These are phyloP conservation scores for Athripsodes cinereus DNA, from an alignment of 2,888 invertebrate genomes.

Conservation along the genomic window DNA sequence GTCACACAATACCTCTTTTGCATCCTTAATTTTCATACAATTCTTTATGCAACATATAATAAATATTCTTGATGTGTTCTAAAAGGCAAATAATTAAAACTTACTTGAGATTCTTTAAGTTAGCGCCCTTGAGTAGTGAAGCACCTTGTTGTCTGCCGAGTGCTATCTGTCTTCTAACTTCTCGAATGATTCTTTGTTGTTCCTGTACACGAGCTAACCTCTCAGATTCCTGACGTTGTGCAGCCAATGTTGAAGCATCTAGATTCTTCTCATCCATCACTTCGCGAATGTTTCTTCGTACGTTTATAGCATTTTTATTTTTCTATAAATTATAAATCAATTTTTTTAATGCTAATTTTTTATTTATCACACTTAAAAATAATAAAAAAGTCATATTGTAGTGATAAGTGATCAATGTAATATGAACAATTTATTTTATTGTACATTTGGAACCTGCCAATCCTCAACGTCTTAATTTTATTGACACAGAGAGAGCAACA, in stretches of 20 bases:
- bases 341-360: no score
- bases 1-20: no score
- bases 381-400: no score
- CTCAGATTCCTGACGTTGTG: conserved; percentile 90
- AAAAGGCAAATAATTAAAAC: conserved; percentile 23
- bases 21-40: no score
- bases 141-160: conserved; percentile 66
- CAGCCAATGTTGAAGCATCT: conserved; percentile 86
- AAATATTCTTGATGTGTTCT: no score
- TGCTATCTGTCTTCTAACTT: conserved; percentile 74
- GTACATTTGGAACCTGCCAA: no score
- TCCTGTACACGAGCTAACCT: conserved; percentile 77
- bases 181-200: conserved; percentile 75
- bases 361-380: no score
- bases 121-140: conserved; percentile 44
- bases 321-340: conserved; percentile 39
- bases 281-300: conserved; percentile 83
- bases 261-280: conserved; percentile 91
- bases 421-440: no score
- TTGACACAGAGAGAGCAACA: no score
- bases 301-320: conserved; percentile 49
- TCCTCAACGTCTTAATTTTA: no score
- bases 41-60: no score
- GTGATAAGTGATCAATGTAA: no score
- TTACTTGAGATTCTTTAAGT: conserved; percentile 43